These are phyloP conservation scores for Anoura caudifer DNA, from an alignment of 2,113 vertebrate genomes.

Conservation along the genomic window DNA sequence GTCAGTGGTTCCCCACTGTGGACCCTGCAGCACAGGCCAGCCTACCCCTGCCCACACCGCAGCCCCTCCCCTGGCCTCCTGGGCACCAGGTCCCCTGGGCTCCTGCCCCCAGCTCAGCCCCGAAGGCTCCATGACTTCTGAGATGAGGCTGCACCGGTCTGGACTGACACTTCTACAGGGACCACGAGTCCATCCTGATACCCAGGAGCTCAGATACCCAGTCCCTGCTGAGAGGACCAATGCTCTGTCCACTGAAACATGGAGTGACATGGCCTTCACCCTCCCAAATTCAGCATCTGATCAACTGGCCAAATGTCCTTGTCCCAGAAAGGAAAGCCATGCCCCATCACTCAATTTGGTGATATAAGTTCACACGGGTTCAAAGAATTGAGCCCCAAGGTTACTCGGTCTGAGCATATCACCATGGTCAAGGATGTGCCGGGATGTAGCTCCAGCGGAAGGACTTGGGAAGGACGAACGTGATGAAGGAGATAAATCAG, in stretches of 20 bases:
- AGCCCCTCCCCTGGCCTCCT: too few relatives aligned
- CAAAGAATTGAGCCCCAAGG: background rate
- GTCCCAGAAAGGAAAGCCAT: background rate
- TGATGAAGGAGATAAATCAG: background rate
- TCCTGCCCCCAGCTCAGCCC: background rate
- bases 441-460: background rate
- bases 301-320: background rate
- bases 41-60: background rate
- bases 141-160: background rate
- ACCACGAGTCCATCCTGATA: fast-evolving
- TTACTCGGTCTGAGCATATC: background rate
- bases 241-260: background rate
- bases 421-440: background rate
- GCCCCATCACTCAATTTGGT: background rate
- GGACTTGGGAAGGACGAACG: background rate
- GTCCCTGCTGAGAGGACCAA: background rate
- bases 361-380: background rate
- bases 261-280: background rate
- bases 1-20: background rate
- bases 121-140: fast-evolving
- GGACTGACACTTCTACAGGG: background rate
- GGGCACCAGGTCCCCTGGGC: background rate
- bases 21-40: background rate
- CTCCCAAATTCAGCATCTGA: background rate
- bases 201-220: background rate